phyloP scores from a whole-genome alignment of 2,797 vertebrate genomes.

The Rhincodon typus region DNA sequence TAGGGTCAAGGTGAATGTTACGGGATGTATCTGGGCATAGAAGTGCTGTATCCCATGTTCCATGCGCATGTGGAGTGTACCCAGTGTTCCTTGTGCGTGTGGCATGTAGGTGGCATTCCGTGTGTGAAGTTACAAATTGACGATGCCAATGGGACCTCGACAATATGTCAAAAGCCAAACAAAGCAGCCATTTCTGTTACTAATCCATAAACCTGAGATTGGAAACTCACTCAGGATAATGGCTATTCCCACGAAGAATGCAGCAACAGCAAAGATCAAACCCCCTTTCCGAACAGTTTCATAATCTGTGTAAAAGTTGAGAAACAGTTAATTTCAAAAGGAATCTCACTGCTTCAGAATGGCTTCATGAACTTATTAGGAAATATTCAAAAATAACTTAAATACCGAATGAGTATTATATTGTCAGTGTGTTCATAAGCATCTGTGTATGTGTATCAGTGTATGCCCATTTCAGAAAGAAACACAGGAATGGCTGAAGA shows the following conservation, averaged over 20 bases:
- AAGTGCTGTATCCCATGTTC: not conserved
- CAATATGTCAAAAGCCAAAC: not conserved
- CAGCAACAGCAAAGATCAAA: constrained; percentile 68
- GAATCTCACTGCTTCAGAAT: not conserved
- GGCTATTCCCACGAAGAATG: constrained; percentile 67
- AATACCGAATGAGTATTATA: not conserved
- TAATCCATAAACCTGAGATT: not conserved
- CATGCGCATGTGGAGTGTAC: not conserved
- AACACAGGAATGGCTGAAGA: too few species aligned
- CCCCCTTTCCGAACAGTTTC: constrained; percentile 66
- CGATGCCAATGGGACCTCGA: not conserved
- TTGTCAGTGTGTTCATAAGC: too few species aligned
- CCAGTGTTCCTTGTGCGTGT: not conserved
- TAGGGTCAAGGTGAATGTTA: not conserved
- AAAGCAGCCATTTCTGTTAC: not conserved
- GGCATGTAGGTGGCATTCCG: too few species aligned
- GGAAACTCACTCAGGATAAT: constrained; percentile 71
- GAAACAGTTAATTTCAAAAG: not conserved
- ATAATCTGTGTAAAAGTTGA: constrained; percentile 58
- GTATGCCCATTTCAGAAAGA: not conserved
- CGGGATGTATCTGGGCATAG: too few species aligned
- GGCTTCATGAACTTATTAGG: not conserved
- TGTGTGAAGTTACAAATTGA: not conserved
- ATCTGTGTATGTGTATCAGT: not conserved
- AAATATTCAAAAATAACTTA: not conserved